Base-by-base conservation (phyloP, 2,797 vertebrate species). In the Saxicola maurus region DNA sequence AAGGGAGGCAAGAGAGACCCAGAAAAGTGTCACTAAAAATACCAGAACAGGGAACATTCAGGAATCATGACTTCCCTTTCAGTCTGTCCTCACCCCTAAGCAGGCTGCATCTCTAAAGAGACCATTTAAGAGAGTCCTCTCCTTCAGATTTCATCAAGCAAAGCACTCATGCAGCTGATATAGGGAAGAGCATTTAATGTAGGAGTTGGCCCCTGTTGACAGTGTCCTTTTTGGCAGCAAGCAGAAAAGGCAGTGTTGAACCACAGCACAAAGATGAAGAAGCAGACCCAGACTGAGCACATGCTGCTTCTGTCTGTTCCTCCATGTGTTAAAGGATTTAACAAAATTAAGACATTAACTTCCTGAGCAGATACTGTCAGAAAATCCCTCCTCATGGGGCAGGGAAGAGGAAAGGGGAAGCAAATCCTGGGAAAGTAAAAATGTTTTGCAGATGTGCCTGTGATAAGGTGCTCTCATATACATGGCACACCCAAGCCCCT, bases 361-460 rank as follows among this genome's bases (percentile, higher is more conserved):
- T 97, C 97, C 96, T 97, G 97, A 97, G 96, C 65, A 96, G 96
- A 96, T 83, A 94, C 37, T 30, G 69, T 82, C 80, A 80, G 86
- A 95, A 60, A 92, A 91, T 24, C 55, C 72, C 68, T 60, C 71
- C 76, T 81, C 1, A 4, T 1, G 33, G 64, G 84, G 87, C 87
- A 89, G 75, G 62, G 72, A 62, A 66, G 68, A 91, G 80, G 73
- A 88, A 89, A 80, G 49, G 74, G 61, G 42, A 74, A 83, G 77
- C 71, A 94, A 92, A 88, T 82, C 82, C 89, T 92, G 80, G 84
- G 80, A 93, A 93, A 92, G 60, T 37, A 65, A 67, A 45, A 35
- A 89, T 40, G 68, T 61, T 59, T 76, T 66, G 60, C 72, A 68
- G 71, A 87, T 78, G 53, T 46, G 53, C 64, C 82, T 37, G 76